These are phyloP conservation scores for Rhinichthys osculus DNA, from an alignment of 2,797 vertebrate genomes.

Conservation along the genomic window DNA sequence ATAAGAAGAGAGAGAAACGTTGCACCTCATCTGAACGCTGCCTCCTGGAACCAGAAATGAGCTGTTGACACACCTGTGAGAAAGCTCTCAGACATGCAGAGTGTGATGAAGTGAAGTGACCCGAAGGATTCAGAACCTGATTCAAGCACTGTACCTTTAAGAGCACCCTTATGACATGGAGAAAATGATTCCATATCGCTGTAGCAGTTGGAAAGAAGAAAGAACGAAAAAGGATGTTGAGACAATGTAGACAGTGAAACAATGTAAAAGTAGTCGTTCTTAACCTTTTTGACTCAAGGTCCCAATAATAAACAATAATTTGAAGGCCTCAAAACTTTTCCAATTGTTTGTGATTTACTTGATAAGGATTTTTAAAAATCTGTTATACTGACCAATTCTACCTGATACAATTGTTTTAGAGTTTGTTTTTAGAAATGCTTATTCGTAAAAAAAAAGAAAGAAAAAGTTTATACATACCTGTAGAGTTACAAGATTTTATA, in stretches of 20 bases:
- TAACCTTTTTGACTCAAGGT: neutral
- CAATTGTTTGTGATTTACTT: neutral
- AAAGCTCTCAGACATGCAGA: constrained; percentile 14
- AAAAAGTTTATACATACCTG: too few species aligned
- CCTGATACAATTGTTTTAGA: neutral
- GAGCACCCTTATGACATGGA: neutral
- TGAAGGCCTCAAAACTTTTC: neutral
- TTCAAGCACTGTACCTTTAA: constrained; percentile 4
- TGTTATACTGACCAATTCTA: neutral
- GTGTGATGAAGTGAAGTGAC: constrained; percentile 4
- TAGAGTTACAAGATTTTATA: neutral
- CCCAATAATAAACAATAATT: neutral
- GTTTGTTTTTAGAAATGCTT: neutral
- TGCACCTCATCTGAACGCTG: neutral
- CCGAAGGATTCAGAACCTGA: constrained; percentile 1
- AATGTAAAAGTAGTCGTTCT: neutral
- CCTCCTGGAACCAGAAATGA: constrained; percentile 21
- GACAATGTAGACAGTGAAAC: too few species aligned
- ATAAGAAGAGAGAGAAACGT: constrained; percentile 21
- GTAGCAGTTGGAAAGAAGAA: neutral
- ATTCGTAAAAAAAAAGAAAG: neutral
- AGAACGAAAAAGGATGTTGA: neutral
- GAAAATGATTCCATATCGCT: neutral
- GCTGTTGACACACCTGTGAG: constrained; percentile 15
- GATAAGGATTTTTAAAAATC: neutral